Percentiles rank a stretch among this genome's conserved stretches.
These are phyloP conservation scores for Melikaiella ostensackeni DNA, from an alignment of 2,888 invertebrate genomes.

Conservation along the genomic window DNA sequence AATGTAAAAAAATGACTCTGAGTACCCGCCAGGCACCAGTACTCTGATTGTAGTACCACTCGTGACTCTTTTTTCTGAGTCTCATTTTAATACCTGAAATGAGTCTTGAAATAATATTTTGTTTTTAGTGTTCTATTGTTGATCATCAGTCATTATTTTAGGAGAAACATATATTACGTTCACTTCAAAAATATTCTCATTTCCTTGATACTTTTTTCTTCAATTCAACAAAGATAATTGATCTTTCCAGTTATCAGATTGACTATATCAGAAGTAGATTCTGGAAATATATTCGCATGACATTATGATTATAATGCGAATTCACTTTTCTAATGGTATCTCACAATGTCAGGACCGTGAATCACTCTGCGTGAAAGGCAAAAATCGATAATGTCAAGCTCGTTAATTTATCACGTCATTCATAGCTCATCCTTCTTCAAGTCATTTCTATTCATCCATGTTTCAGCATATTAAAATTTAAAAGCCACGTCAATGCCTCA, in stretches of 20 bases:
- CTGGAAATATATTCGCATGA: neutral
- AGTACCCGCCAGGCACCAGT: too few relatives aligned
- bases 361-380: neutral
- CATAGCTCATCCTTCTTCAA: neutral
- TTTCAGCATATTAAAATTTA: conserved; percentile 29
- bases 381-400: conserved; percentile 31
- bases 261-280: neutral
- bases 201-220: neutral
- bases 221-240: neutral
- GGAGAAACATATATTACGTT: neutral
- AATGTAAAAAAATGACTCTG: too few relatives aligned
- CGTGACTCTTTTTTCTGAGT: too few relatives aligned
- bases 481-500: neutral
- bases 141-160: too few relatives aligned
- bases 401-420: conserved; percentile 34
- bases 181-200: neutral
- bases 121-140: too few relatives aligned
- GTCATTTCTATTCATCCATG: conserved; percentile 22
- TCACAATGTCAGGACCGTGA: neutral
- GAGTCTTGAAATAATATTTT: too few relatives aligned
- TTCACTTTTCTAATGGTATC: conserved; percentile 26
- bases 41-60: too few relatives aligned
- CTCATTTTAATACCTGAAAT: too few relatives aligned
- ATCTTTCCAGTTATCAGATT: neutral
- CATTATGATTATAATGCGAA: neutral